Conservation (phyloP, 2,888 invertebrate species). For the Limnephilus lunatus region DNA sequence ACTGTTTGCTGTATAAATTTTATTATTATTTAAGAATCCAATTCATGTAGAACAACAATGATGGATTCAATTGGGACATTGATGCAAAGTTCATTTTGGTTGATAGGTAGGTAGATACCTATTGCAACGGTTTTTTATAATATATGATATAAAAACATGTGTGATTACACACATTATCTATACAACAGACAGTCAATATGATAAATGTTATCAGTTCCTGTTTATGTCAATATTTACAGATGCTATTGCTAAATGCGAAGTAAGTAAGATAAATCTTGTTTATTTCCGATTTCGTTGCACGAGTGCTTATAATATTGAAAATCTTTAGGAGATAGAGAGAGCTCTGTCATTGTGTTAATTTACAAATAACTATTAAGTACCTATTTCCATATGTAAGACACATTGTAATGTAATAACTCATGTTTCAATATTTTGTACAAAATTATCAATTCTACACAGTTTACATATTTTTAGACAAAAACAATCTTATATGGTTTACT, state of each 20-base stretch:
- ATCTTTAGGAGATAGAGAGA: not conserved
- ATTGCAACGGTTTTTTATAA: not conserved
- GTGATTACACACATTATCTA: not conserved
- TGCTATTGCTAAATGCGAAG: constrained; percentile 1
- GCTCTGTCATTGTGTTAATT: not conserved
- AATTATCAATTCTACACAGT: not conserved
- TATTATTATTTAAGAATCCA: not conserved
- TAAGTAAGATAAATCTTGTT: not conserved
- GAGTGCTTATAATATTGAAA: not conserved
- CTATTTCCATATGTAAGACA: not conserved
- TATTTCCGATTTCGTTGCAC: not conserved
- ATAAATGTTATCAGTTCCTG: not conserved
- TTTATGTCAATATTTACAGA: not conserved
- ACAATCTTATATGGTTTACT: no score
- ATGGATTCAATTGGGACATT: not conserved
- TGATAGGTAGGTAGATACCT: not conserved
- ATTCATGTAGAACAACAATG: not conserved
- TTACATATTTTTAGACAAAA: no score
- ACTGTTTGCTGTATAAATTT: not conserved
- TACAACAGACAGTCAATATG: not conserved
- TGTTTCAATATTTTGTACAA: not conserved
- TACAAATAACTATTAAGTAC: not conserved
- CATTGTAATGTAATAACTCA: not conserved
- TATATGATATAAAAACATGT: not conserved
- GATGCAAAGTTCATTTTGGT: not conserved